Evolutionary conservation across 2,888 invertebrate species (phyloP).

Genomic region (Neria commutata): DNA sequence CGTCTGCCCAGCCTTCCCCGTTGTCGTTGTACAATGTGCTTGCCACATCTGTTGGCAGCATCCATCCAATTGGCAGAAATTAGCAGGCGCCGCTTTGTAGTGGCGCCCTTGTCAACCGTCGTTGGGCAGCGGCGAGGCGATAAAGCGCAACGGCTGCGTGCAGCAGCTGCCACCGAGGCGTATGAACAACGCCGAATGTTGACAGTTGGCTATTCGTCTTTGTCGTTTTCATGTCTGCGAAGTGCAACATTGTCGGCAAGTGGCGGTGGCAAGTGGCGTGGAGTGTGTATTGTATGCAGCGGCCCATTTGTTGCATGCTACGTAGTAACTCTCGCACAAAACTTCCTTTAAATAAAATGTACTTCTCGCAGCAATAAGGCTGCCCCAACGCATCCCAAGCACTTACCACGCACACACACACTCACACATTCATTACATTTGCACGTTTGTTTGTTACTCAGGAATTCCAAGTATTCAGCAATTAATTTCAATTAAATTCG

Average conservation of each 20-base stretch:
- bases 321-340: too few species aligned
- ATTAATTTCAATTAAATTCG: conserved; percentile 42
- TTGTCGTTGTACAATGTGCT: conserved; percentile 3
- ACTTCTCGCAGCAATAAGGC: too few species aligned
- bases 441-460: conserved; percentile 6
- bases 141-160: not conserved
- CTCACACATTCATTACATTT: too few species aligned
- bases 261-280: too few species aligned
- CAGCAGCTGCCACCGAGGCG: not conserved
- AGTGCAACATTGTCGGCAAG: too few species aligned
- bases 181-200: conserved; percentile 1
- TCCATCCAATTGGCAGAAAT: not conserved
- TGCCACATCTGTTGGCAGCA: not conserved
- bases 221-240: not conserved
- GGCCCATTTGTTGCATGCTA: too few species aligned
- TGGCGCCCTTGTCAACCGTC: not conserved
- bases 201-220: conserved; percentile 6
- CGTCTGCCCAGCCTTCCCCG: not conserved
- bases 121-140: conserved; percentile 10
- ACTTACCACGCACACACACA: too few species aligned
- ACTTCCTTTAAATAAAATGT: too few species aligned
- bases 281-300: too few species aligned
- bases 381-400: too few species aligned
- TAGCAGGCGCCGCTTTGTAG: conserved; percentile 3
- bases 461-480: conserved; percentile 44